phyloP scores from a whole-genome alignment of 2,888 invertebrate species.

The Tuta absoluta region DNA sequence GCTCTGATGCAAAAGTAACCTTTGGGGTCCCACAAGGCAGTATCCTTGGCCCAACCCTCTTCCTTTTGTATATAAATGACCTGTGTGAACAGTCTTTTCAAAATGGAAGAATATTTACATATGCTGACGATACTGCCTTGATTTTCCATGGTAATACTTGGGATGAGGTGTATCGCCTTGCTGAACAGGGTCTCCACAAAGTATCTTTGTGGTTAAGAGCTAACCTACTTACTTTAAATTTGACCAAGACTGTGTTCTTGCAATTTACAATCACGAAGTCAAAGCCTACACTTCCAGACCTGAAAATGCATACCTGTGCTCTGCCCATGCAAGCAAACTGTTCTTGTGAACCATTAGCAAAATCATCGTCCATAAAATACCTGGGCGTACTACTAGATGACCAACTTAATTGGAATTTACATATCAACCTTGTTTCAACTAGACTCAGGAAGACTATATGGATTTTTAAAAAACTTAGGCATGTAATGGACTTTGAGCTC shows the following conservation, averaged over 20 bases:
- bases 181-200: neutral
- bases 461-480: conserved; percentile 15
- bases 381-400: neutral
- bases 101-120: conserved; percentile 3
- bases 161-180: neutral
- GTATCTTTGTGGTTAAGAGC: neutral
- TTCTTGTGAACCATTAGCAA: neutral
- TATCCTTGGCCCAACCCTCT: neutral
- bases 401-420: conserved; percentile 1
- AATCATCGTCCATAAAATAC: neutral
- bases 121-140: neutral
- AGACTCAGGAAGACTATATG: conserved; percentile 9
- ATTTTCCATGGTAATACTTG: neutral
- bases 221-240: neutral
- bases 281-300: neutral
- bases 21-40: conserved; percentile 1
- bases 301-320: conserved; percentile 1
- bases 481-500: neutral
- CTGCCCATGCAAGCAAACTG: neutral
- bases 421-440: neutral
- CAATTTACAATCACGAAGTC: neutral
- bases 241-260: neutral
- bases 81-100: neutral
- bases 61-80: neutral
- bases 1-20: neutral